Percentiles rank a stretch among this genome's conserved stretches.
Conservation (phyloP, 2,888 invertebrate species). For the Pteria penguin region DNA sequence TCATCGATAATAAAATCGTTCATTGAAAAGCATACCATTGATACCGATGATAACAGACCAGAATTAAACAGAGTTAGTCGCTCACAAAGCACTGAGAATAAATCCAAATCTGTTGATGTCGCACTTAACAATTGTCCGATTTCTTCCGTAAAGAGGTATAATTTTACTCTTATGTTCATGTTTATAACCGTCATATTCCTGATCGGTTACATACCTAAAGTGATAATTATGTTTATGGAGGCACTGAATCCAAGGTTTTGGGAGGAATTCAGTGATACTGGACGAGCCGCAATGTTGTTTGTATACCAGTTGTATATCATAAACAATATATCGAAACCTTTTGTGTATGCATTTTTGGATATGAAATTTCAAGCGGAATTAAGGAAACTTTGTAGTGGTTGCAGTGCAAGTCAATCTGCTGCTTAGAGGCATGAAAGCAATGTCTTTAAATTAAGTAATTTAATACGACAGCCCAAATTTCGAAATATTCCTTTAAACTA, state of each 20-base stretch:
- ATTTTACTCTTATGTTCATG: conserved; percentile 35
- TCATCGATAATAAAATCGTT: no score
- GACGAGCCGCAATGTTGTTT: conserved; percentile 8
- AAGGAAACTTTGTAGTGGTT: no score
- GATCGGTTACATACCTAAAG: conserved; percentile 29
- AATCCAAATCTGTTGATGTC: no score
- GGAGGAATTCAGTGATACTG: conserved; percentile 21
- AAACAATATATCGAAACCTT: conserved; percentile 33
- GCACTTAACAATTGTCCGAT: no score
- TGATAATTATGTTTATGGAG: conserved; percentile 17
- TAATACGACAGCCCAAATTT: no score
- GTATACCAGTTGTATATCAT: conserved; percentile 29
- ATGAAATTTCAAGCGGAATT: neutral
- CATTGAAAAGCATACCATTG: neutral
- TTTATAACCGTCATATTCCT: conserved; percentile 33
- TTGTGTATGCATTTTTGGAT: conserved; percentile 35
- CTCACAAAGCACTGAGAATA: no score
- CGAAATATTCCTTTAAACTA: no score
- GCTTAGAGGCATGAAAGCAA: no score
- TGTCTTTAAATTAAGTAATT: no score
- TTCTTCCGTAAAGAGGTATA: no score
- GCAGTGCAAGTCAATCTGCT: no score
- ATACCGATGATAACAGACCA: neutral
- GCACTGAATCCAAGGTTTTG: conserved; percentile 25
- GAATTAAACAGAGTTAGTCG: no score